Evolutionary conservation across 2,888 invertebrate species (phyloP), one percentile per base, ranked within the genome.

Genomic region (Platypus cylindrus): DNA sequence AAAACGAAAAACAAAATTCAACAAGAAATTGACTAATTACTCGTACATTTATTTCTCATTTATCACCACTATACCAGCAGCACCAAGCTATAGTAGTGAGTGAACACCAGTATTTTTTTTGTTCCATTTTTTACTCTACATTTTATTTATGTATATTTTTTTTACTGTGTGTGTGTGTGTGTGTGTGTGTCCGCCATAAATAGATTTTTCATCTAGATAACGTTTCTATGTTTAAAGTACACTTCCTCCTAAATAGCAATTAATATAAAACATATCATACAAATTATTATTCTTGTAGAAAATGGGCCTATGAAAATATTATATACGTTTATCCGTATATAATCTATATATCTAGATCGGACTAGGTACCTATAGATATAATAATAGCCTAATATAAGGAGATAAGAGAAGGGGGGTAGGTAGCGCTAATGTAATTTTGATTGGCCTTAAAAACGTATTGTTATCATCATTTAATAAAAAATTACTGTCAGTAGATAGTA

Each of bases 341-440:
- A 37, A 35, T 37, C 40, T 37, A 34, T 30, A 31, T 20, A 38
- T 39, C 42, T 39, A 42, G 26, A 35, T 33, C 30, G 23, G 25
- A 27, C 25, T 36, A 28, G 23, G 30, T 18, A n/a, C n/a, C n/a
- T n/a, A n/a, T n/a, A n/a, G n/a, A n/a, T n/a, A n/a, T n/a, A n/a
- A n/a, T n/a, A n/a, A n/a, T n/a, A n/a, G n/a, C n/a, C n/a, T n/a
- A n/a, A n/a, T n/a, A n/a, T n/a, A n/a, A n/a, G n/a, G n/a, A n/a
- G n/a, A n/a, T n/a, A n/a, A n/a, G n/a, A n/a, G n/a, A n/a, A n/a
- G n/a, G n/a, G n/a, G n/a, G n/a, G n/a, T n/a, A n/a, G n/a, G n/a
- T n/a, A n/a, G n/a, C 37, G 36, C 40, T 48, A 45, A 48, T 48
- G 46, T 41, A 35, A 33, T 46, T 47, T 47, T 48, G 48, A 49